These are phyloP conservation scores for Phyto melanocephala DNA, from an alignment of 2,888 invertebrate species.

Conservation along the genomic window DNA sequence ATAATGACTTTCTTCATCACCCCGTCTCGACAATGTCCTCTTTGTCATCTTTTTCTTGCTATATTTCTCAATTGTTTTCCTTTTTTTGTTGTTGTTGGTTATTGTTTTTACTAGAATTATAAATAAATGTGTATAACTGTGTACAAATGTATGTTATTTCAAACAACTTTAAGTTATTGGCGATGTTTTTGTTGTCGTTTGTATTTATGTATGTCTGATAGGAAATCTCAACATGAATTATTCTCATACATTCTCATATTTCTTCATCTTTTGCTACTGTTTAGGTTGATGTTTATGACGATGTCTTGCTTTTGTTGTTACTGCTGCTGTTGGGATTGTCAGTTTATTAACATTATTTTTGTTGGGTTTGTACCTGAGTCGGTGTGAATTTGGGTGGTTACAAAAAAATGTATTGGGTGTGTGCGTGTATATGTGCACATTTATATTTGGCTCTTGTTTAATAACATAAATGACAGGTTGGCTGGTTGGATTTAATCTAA, in stretches of 20 bases:
- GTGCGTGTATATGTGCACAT: background rate
- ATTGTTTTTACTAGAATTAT: slow-evolving; percentile 34
- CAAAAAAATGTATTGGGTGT: background rate
- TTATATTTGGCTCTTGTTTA: slow-evolving; percentile 9
- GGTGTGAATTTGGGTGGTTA: background rate
- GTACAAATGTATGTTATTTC: background rate
- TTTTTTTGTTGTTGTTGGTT: slow-evolving; percentile 12
- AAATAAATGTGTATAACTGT: background rate
- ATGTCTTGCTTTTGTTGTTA: slow-evolving; percentile 18
- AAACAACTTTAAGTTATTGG: slow-evolving; percentile 24
- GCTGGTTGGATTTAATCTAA: slow-evolving; percentile 25
- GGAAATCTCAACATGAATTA: slow-evolving; percentile 57
- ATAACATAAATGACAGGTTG: slow-evolving; percentile 32
- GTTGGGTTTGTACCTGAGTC: background rate
- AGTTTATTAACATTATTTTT: slow-evolving; percentile 56
- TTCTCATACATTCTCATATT: slow-evolving; percentile 16
- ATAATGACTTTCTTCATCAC: slow-evolving; percentile 10
- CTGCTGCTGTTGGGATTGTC: slow-evolving; percentile 21
- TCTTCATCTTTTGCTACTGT: background rate
- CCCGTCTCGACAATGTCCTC: slow-evolving; percentile 7
- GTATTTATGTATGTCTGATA: slow-evolving; percentile 44
- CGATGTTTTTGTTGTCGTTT: background rate
- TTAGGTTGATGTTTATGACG: slow-evolving; percentile 12
- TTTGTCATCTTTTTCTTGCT: slow-evolving; percentile 14
- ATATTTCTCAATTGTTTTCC: slow-evolving; percentile 32